Conservation (phyloP, 1,140 invertebrate species). For the Limonius californicus region DNA sequence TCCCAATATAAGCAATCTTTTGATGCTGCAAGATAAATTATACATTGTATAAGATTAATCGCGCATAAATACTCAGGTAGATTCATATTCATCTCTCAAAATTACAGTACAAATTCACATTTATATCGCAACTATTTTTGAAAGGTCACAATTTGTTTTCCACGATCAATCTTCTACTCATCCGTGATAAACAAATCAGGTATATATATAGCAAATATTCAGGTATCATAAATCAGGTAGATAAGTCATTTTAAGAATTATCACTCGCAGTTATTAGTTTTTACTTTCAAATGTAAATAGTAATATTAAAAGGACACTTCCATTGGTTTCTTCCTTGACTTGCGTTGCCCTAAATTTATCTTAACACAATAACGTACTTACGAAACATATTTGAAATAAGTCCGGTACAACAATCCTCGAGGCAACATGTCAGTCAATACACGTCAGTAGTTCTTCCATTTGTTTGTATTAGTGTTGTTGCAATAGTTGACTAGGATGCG, state of each 20-base stretch:
- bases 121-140: slow-evolving; percentile 19
- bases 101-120: slow-evolving; percentile 17
- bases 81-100: slow-evolving; percentile 32
- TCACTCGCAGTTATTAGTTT: slow-evolving; percentile 34
- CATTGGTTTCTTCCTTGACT: slow-evolving; percentile 25
- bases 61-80: slow-evolving; percentile 16
- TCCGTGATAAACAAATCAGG: slow-evolving; percentile 38
- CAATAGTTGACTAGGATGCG: slow-evolving; percentile 1
- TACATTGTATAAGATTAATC: neutral
- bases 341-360: neutral
- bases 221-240: slow-evolving; percentile 21
- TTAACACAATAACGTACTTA: too few relatives aligned
- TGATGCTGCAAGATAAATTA: slow-evolving; percentile 15
- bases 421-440: neutral
- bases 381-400: too few relatives aligned
- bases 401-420: too few relatives aligned
- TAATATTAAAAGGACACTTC: slow-evolving; percentile 26
- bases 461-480: slow-evolving; percentile 24
- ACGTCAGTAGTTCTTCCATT: slow-evolving; percentile 30
- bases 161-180: slow-evolving; percentile 19
- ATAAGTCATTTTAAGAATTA: slow-evolving; percentile 19
- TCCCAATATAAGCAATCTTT: slow-evolving; percentile 41
- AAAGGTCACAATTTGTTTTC: slow-evolving; percentile 10
- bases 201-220: slow-evolving; percentile 27
- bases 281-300: slow-evolving; percentile 16